phyloP scores from a whole-genome alignment of 2,888 invertebrate genomes.

The Azorinus chamasolen region DNA sequence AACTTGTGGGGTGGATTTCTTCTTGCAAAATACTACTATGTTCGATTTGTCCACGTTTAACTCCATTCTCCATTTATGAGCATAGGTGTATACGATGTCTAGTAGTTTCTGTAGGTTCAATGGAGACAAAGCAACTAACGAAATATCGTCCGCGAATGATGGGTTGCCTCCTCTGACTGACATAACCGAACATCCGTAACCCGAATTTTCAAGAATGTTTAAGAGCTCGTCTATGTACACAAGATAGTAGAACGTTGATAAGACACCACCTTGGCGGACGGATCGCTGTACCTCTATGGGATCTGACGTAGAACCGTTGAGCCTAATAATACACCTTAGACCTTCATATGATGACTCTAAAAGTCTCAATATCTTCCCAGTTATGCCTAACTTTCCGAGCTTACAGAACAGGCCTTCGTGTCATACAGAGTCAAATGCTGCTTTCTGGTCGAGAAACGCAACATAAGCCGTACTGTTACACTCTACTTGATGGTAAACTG shows the following conservation, averaged over 20 bases:
- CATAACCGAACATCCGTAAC: neutral
- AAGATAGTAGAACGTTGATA: slow-evolving; percentile 6
- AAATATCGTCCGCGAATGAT: slow-evolving; percentile 4
- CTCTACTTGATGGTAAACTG: neutral
- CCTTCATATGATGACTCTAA: slow-evolving; percentile 1
- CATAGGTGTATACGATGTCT: neutral
- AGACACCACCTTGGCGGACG: slow-evolving; percentile 11
- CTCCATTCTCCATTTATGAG: slow-evolving; percentile 2
- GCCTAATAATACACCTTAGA: neutral
- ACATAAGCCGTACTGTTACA: slow-evolving; percentile 4
- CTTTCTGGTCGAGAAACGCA: slow-evolving; percentile 9
- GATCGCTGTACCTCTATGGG: neutral
- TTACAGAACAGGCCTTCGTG: slow-evolving; percentile 8
- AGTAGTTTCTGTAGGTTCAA: slow-evolving; percentile 2
- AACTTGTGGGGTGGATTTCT: neutral
- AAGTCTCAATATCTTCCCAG: neutral
- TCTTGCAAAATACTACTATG: neutral
- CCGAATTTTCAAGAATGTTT: slow-evolving; percentile 5
- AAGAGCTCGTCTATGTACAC: slow-evolving; percentile 2
- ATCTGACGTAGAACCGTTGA: neutral
- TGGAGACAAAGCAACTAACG: neutral
- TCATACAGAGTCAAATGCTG: slow-evolving; percentile 9
- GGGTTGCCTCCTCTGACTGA: neutral
- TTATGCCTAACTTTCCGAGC: neutral
- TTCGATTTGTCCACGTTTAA: neutral